phyloP scores from a whole-genome alignment of 2,888 invertebrate genomes.

The Scaeva pyrastri region DNA sequence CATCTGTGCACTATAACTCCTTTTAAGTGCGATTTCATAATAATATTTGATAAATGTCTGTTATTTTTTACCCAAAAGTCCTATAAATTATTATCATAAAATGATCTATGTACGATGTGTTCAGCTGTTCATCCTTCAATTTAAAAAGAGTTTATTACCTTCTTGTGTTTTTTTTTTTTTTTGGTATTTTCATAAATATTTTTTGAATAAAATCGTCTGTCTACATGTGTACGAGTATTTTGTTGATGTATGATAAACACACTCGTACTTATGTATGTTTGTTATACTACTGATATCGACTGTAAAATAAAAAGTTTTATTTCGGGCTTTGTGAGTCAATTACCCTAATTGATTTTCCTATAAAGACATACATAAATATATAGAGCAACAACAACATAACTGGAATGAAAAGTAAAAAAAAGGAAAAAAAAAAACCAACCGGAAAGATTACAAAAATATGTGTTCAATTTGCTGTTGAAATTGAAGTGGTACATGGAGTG shows the following conservation, averaged over 20 bases:
- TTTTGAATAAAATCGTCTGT: constrained; percentile 8
- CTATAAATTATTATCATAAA: too few relatives aligned
- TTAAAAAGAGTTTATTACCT: too few relatives aligned
- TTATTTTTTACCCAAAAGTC: too few relatives aligned
- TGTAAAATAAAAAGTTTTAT: constrained; percentile 36
- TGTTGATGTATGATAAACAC: not conserved
- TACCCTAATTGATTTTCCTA: constrained; percentile 23
- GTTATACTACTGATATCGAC: constrained; percentile 13
- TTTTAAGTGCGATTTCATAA: too few relatives aligned
- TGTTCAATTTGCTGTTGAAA: constrained; percentile 40
- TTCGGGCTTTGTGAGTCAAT: constrained; percentile 24
- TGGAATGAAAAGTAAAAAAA: not conserved
- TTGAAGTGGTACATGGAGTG: constrained; percentile 30
- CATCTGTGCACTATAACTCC: too few relatives aligned
- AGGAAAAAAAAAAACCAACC: constrained; percentile 5
- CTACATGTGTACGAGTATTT: too few relatives aligned
- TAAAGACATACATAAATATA: not conserved
- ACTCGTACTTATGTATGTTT: not conserved
- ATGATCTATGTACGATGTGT: too few relatives aligned
- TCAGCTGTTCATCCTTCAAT: too few relatives aligned
- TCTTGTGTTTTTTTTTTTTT: too few relatives aligned
- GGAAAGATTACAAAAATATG: constrained; percentile 28
- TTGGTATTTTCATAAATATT: not conserved
- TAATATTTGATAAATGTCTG: too few relatives aligned
- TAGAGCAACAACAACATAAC: not conserved